Base-by-base conservation (phyloP, 2,113 vertebrate genomes). In the Charina bottae region DNA sequence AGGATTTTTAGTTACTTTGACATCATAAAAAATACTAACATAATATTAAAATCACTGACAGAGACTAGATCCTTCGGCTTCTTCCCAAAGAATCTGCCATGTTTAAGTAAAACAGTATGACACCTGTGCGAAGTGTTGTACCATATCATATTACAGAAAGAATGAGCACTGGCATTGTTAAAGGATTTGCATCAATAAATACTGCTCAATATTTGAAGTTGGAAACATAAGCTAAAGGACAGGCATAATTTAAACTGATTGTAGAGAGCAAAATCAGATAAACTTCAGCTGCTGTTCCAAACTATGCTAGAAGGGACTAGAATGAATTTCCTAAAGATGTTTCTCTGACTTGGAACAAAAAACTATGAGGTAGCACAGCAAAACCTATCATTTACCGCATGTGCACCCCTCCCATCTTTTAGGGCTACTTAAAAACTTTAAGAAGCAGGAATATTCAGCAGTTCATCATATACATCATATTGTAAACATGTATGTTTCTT, bases 401-500 rank as follows among this genome's bases (percentile, higher is more conserved):
- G 86, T 24, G 88, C 60, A 93, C 90, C 86, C 92, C 64, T 95
- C 95, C 17, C 23, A 87, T 85, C 90, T 90, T 93, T 60, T 91
- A 49, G 91, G 0, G 3, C 87, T 94, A 49, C 60, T 83, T 33
- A 94, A 89, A 84, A 96, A 89, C 54, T 72, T 94, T 84, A 92
- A 90, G 42, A 96, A 53, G 26, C 54, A 94, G 91, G 90, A 90
- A 94, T 90, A 92, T 95, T 95, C 92, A 96, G 12, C 62, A 94
- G 94, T 78, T 24, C 23, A 87, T 86, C 90, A 89, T 56, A 92
- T 5, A 54, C 23, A 21, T 55, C 23, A 92, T 13, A 21, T 0
- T 37, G 28, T 21, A 62, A 17, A 26, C 2, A 54, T 37, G 11
- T 37, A 21, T 42, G 7, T 37, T 91, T 42, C 15, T 55, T 72